Conservation (phyloP, 2,888 invertebrate species). For the Pilophorus perplexus region DNA sequence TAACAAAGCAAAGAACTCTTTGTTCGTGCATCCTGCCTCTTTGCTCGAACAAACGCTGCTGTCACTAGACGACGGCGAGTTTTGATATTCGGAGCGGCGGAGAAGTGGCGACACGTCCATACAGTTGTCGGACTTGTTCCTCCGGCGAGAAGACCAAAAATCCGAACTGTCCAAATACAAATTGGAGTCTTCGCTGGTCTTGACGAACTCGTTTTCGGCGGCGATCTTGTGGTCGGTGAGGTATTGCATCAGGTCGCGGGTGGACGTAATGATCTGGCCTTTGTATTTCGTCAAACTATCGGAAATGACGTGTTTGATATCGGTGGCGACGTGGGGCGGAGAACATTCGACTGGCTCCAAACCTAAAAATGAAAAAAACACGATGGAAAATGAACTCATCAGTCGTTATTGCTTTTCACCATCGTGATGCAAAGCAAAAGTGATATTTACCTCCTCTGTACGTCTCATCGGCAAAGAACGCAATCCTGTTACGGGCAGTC, state of each 20-base stretch:
- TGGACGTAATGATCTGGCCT: conserved; percentile 20
- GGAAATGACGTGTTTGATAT: conserved; percentile 12
- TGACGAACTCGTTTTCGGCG: conserved; percentile 26
- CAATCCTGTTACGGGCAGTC: conserved; percentile 19
- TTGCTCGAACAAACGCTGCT: conserved; percentile 25
- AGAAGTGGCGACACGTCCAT: conserved; percentile 29
- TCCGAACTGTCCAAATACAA: conserved; percentile 19
- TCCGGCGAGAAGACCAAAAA: conserved; percentile 17
- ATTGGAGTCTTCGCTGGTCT: conserved; percentile 31
- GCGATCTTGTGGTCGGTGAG: conserved; percentile 16
- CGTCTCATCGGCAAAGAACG: conserved; percentile 20
- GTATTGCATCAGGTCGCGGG: conserved; percentile 21
- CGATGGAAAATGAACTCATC: too few species aligned
- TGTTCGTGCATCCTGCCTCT: conserved; percentile 52
- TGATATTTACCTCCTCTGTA: not conserved
- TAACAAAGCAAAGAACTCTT: conserved; percentile 55
- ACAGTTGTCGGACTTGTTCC: conserved; percentile 28
- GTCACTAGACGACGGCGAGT: conserved; percentile 32
- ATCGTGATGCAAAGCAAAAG: not conserved
- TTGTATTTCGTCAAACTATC: conserved; percentile 27
- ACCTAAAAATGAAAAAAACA: too few species aligned
- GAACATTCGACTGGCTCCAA: too few species aligned
- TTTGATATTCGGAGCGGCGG: conserved; percentile 26
- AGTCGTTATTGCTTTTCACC: too few species aligned
- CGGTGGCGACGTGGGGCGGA: too few species aligned